Base-by-base conservation (phyloP, 1,140 invertebrate genomes). In the Diabrotica undecimpunctata region DNA sequence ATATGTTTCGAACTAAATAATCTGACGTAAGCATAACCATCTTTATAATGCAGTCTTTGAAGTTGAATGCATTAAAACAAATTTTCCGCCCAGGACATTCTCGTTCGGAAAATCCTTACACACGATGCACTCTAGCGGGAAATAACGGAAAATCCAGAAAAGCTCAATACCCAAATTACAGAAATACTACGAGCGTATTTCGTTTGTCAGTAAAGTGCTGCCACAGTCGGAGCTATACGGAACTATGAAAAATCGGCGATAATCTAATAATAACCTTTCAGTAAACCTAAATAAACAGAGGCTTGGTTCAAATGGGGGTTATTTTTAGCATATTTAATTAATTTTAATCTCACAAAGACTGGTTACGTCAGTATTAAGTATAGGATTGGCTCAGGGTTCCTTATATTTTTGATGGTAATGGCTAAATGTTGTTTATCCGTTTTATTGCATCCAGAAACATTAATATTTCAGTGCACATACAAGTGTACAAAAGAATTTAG, bases 251-350 rank as follows among this genome's bases (percentile, higher is more conserved):
- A 46, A 10, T 55, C 54, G 6, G 54, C 5, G 35, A 55, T 25
- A 25, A 25, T 36, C 52, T 54, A 53, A 62, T 36, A 36, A 50
- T 62, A 54, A 38, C 12, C 13, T 25, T 11, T 39, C 38, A 39
- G 50, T 62, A 50, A 25, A 62, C 51, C 61, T 62, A 62, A 62
- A 62, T 62, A 62, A 54, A 62, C 61, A 62, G 61, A 62, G 61
- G 61, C 61, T 62, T 62, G 61, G 13, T 25, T 50, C 51, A 38
- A 54, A 13, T 11, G 7, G 3, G 25, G 37, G 11, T 35, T 62
- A 62, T 54, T 62, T 54, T 54, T 54, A 62, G 61, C 35, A 10
- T 25, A 8, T 25, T 35, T 54, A 52, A 62, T 54, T 62, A 62
- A 62, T 54, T 62, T 62, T 62, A 62, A 52, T 46, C 51, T 39